phyloP scores from a whole-genome alignment of 2,888 invertebrate species.

The Artemia sp. region DNA sequence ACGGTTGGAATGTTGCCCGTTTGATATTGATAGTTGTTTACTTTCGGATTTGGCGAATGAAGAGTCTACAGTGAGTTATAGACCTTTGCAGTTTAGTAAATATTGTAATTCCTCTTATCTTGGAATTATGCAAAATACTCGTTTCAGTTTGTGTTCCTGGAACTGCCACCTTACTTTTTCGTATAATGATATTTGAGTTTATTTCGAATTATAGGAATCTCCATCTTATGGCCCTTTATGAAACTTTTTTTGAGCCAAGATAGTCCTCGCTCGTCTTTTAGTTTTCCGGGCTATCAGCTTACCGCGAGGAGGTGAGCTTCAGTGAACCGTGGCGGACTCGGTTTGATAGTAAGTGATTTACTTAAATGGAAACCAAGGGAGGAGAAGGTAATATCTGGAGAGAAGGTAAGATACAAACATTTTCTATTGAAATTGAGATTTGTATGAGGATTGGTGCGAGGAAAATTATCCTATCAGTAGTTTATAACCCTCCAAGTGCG shows the following conservation, averaged over 20 bases:
- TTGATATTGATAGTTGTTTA: constrained; percentile 7
- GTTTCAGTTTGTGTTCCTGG: not conserved
- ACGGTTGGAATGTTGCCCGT: not conserved
- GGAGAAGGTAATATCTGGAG: not conserved
- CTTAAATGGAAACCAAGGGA: too few species aligned
- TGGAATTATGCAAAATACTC: too few species aligned
- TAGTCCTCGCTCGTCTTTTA: not conserved
- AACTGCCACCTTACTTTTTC: constrained; percentile 5
- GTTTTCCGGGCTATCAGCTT: too few species aligned
- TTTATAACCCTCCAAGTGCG: too few species aligned
- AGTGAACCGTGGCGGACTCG: not conserved
- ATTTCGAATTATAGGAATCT: not conserved
- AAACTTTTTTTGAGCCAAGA: not conserved
- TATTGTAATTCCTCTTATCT: too few species aligned
- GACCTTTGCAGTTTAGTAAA: too few species aligned
- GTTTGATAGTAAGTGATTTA: constrained; percentile 1
- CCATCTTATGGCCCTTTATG: not conserved
- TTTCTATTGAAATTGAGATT: constrained; percentile 13
- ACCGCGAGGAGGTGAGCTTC: not conserved
- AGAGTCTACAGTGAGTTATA: too few species aligned
- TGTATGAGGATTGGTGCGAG: not conserved
- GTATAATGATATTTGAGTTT: too few species aligned
- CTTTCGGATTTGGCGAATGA: too few species aligned
- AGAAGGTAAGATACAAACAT: constrained; percentile 7
- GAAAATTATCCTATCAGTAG: too few species aligned